Conservation (phyloP, 2,888 invertebrate species). For the Koerneria pararmatus region DNA sequence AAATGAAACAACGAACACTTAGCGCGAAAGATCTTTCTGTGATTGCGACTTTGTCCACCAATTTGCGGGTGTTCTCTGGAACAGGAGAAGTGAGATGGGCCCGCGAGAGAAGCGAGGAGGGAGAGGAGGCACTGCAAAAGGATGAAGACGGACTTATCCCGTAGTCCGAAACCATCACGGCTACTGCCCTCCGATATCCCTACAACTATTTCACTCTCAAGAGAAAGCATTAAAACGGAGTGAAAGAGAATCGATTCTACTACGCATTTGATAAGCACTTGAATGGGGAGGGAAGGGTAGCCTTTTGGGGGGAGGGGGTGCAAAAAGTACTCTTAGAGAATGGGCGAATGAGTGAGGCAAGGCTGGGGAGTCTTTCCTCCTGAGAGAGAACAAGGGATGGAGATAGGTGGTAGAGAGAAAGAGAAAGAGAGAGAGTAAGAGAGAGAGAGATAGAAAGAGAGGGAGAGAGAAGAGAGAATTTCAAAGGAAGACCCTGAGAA, state of each 20-base stretch:
- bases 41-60: constrained; percentile 31
- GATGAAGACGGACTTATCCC: not conserved
- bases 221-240: too few relatives aligned
- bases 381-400: constrained; percentile 4
- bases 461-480: constrained; percentile 13
- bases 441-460: not conserved
- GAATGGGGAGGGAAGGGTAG: not conserved
- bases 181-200: not conserved
- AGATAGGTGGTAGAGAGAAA: constrained; percentile 11
- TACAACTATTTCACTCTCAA: too few relatives aligned
- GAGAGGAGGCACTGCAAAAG: not conserved
- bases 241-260: not conserved
- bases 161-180: not conserved
- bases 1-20: constrained; percentile 5
- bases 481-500: too few relatives aligned
- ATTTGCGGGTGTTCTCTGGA: constrained; percentile 39
- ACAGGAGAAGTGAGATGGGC: constrained; percentile 41
- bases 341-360: too few relatives aligned
- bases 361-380: too few relatives aligned
- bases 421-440: not conserved
- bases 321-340: too few relatives aligned
- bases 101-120: constrained; percentile 21
- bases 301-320: not conserved
- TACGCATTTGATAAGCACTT: not conserved
- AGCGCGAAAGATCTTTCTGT: not conserved